phyloP scores from a whole-genome alignment of 2,888 invertebrate species.

The Scaptomyza tumidula region DNA sequence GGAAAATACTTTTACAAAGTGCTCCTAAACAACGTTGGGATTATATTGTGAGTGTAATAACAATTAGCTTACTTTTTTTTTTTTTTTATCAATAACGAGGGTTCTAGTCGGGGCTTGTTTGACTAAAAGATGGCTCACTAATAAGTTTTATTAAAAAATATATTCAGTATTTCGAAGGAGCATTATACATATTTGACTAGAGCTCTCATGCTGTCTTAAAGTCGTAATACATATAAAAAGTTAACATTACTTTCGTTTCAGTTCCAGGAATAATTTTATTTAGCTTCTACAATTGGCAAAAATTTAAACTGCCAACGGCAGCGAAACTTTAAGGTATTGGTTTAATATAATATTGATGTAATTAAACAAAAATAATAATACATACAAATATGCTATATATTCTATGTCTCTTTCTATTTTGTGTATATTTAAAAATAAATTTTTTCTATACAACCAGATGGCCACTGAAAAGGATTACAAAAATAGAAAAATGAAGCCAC shows the following conservation, averaged over 20 bases:
- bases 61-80: slow-evolving; percentile 53
- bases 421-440: not conserved
- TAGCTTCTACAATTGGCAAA: not conserved
- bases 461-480: not conserved
- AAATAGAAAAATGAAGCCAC: not conserved
- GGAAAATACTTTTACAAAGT: slow-evolving; percentile 25
- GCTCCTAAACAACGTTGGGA: slow-evolving; percentile 46
- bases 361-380: not conserved
- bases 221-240: too few relatives aligned
- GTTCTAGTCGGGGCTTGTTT: not conserved
- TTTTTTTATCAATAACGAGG: slow-evolving; percentile 34
- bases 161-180: not conserved
- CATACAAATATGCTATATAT: too few relatives aligned
- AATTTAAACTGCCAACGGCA: not conserved
- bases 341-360: not conserved
- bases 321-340: not conserved
- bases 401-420: not conserved
- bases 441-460: not conserved
- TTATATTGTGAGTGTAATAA: slow-evolving; percentile 39
- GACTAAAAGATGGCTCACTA: not conserved
- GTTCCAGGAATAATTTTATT: not conserved
- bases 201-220: not conserved
- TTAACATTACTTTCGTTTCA: not conserved
- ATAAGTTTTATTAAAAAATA: not conserved
- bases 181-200: too few relatives aligned